Evolutionary conservation across 2,888 invertebrate species (phyloP).

Genomic region (Cyclophora punctaria): DNA sequence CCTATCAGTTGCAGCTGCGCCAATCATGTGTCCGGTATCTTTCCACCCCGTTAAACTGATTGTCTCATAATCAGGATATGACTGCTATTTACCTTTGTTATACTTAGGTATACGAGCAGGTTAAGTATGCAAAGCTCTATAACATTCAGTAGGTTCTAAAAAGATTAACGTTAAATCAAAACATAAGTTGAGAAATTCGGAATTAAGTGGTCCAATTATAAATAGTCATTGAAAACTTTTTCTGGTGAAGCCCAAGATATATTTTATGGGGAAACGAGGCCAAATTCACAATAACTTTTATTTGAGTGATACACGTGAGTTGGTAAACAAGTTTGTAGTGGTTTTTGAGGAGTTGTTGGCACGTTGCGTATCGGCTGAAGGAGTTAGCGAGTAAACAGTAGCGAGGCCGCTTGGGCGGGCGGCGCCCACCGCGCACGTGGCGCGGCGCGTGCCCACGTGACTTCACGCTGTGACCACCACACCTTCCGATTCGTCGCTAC

Average conservation of each 20-base stretch:
- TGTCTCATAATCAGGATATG: conserved; percentile 37
- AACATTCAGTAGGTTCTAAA: no score
- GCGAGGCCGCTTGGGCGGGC: conserved; percentile 23
- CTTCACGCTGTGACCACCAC: neutral
- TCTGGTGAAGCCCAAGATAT: conserved; percentile 31
- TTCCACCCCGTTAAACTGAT: conserved; percentile 39
- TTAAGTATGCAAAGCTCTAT: no score
- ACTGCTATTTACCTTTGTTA: neutral
- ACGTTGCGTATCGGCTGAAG: conserved; percentile 49
- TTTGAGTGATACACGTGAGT: conserved; percentile 48
- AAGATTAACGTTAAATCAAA: no score
- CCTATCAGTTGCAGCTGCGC: conserved; percentile 30
- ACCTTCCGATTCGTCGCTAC: no score
- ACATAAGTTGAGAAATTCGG: no score
- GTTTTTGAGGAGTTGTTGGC: conserved; percentile 49
- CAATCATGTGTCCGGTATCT: conserved; percentile 29
- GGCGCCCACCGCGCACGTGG: conserved; percentile 19
- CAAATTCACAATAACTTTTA: conserved; percentile 37
- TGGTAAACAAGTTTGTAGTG: conserved; percentile 45
- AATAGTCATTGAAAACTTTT: conserved; percentile 21
- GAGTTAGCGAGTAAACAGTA: conserved; percentile 49
- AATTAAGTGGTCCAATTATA: no score
- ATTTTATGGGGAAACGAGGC: conserved; percentile 25
- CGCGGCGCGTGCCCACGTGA: conserved; percentile 43
- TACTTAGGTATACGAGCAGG: no score